Evolutionary conservation across 2,797 vertebrate genomes (phyloP).

Genomic region (Pseudochaenichthys georgianus): DNA sequence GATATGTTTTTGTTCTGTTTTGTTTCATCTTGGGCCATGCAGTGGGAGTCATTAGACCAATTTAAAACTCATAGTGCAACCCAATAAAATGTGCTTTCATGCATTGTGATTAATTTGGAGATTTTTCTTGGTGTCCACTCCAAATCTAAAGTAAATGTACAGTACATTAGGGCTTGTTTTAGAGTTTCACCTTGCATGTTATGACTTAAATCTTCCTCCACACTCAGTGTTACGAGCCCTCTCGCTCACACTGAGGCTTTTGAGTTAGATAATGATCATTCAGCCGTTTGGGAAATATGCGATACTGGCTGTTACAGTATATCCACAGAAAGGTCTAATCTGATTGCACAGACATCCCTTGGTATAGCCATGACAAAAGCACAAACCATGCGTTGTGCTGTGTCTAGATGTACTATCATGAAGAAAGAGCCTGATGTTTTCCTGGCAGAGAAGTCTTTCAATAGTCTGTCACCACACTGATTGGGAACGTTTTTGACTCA

Average conservation of each 20-base stretch:
- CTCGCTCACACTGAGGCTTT: not conserved
- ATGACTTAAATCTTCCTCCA: not conserved
- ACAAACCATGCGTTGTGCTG: not conserved
- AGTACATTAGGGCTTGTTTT: not conserved
- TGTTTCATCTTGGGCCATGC: too few species aligned
- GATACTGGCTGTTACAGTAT: not conserved
- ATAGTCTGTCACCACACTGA: not conserved
- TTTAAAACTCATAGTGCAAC: too few species aligned
- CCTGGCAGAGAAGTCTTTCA: not conserved
- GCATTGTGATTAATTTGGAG: too few species aligned
- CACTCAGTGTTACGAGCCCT: not conserved
- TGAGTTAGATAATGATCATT: conserved; percentile 8
- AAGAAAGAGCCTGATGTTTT: not conserved
- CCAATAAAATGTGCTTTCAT: too few species aligned
- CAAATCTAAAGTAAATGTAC: too few species aligned
- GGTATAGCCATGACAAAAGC: conserved; percentile 10
- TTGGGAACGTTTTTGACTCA: not conserved
- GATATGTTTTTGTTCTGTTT: too few species aligned
- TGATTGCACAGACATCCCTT: not conserved
- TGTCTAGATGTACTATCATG: not conserved
- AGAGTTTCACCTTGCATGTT: not conserved
- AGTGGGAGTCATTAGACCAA: too few species aligned
- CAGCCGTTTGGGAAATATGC: conserved; percentile 21
- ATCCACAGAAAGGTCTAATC: not conserved
- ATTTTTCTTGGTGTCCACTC: too few species aligned